Conservation (phyloP, 2,113 vertebrate genomes). For the Cnemophilus loriae region DNA sequence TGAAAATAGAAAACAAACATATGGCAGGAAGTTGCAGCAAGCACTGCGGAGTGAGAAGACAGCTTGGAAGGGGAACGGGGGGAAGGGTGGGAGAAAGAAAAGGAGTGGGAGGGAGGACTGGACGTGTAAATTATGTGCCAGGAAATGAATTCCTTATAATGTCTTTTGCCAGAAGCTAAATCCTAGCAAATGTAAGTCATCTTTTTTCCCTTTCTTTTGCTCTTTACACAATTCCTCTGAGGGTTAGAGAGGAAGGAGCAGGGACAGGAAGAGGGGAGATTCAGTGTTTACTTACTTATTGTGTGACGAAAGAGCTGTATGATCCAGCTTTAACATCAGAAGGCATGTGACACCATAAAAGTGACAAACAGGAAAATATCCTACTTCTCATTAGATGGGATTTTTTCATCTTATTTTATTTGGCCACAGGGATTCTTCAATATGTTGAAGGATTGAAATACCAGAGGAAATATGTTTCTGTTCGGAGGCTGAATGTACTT, state of each 20-base stretch:
- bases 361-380: background rate
- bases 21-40: constrained; percentile 63
- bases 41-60: constrained; percentile 1
- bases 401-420: constrained; percentile 16
- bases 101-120: constrained; percentile 51
- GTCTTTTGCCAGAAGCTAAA: constrained; percentile 71
- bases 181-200: constrained; percentile 45
- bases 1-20: constrained; percentile 76
- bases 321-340: constrained; percentile 21
- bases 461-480: constrained; percentile 37
- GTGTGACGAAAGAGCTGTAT: constrained; percentile 31
- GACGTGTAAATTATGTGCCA: constrained; percentile 72
- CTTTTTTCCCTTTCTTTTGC: background rate
- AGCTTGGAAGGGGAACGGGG: constrained; percentile 15
- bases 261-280: constrained; percentile 55
- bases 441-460: background rate
- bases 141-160: constrained; percentile 75
- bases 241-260: constrained; percentile 41
- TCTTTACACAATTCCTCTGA: constrained; percentile 20
- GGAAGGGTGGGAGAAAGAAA: constrained; percentile 45
- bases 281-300: constrained; percentile 54
- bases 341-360: background rate
- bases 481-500: background rate
- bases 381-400: constrained; percentile 16
- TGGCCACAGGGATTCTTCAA: background rate